Conservation (phyloP, 2,113 vertebrate species). For the Lagopus leucura region DNA sequence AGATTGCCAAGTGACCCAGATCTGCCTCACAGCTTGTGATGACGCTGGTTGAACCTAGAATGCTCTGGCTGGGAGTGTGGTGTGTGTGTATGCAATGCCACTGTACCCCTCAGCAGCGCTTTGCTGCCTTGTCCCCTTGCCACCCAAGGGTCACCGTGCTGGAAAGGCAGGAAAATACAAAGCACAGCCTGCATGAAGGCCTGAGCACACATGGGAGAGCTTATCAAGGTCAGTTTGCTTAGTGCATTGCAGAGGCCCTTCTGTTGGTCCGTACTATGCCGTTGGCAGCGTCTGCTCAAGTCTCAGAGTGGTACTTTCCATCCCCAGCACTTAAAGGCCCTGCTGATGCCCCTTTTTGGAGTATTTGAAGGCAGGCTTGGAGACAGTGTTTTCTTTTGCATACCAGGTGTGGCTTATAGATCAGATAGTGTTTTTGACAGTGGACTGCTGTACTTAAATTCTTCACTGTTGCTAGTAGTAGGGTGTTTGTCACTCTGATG, state of each 20-base stretch:
- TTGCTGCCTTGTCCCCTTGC: not conserved
- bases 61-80: accelerated
- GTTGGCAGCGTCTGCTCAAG: not conserved
- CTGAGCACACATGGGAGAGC: not conserved
- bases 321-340: not conserved
- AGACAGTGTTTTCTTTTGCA: not conserved
- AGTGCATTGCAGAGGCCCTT: not conserved
- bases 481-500: not conserved
- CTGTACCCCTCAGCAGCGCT: accelerated
- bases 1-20: not conserved
- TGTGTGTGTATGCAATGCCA: accelerated
- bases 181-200: not conserved
- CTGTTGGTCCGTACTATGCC: not conserved
- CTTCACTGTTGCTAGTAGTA: not conserved
- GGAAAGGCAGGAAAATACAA: not conserved
- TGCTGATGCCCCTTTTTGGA: not conserved
- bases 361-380: not conserved
- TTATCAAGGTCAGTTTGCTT: not conserved
- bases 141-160: not conserved
- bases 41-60: accelerated
- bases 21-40: not conserved
- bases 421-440: not conserved
- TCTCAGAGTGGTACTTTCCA: not conserved
- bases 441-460: accelerated
- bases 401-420: not conserved